Base-by-base conservation (phyloP, 2,113 vertebrate species). In the Paramisgurnus dabryanus region DNA sequence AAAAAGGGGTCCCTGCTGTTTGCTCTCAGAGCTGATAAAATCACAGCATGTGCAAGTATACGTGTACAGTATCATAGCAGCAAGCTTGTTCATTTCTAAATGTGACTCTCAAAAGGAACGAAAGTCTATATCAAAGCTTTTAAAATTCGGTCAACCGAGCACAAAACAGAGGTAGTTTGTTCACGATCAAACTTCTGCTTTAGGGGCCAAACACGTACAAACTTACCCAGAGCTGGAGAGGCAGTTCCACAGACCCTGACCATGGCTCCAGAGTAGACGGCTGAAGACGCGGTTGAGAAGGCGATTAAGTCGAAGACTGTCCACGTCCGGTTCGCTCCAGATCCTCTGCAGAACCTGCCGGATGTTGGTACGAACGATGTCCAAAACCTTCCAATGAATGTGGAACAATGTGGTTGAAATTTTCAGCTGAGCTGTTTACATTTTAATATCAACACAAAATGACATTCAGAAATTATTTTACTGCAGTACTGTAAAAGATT, bases 171-270 rank as follows among this genome's bases (percentile, higher is more conserved):
- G 55, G 12, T 18, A 4, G 17, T 64, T 49, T 17, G 27, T 74
- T 15, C 6, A 53, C 12, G 13, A 13, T 15, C 50, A 53, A 53
- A 53, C 50, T 53, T 53, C 4, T 5, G 43, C 43, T 5, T 45
- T 8, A 45, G 8, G 43, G 43, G 43, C 5, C 50, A 53, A 53
- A 53, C 50, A 53, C n/a, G 22, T 3, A 55, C 6, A 34, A 8
- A 45, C 93, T 89, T 93, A 96, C 95, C 95, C 93, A 85, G 96
- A 96, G 92, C 95, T 96, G 88, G 95, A 97, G 90, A 98, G 98
- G 90, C 95, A 98, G 88, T 96, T 98, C 98, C 98, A 99, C 1
- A 99, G 87, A 41, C 97, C 98, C 88, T 98, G 97, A 49, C 98
- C 98, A 0, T 96, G 98, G 87, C 94, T 98, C 97, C 98, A 99